Conservation (phyloP, 2,113 vertebrate genomes). For the Prolemur simus region DNA sequence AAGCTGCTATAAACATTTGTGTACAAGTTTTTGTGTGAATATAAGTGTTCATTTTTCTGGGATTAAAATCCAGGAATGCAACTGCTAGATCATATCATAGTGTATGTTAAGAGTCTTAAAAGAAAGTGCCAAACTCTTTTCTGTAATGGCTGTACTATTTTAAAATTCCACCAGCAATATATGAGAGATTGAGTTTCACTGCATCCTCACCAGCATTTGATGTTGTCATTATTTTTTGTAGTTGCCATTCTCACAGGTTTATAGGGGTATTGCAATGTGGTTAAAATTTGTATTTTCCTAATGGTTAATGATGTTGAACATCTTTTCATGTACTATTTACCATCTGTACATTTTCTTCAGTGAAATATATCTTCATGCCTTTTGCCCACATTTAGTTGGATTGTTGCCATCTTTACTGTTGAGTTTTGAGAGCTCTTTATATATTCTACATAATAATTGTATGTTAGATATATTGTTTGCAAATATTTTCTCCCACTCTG, state of each 20-base stretch:
- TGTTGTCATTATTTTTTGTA: not conserved
- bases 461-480: not conserved
- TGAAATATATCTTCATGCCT: not conserved
- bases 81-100: not conserved
- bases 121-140: not conserved
- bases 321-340: not conserved
- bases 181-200: not conserved
- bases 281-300: not conserved
- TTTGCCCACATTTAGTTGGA: not conserved
- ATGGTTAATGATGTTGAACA: not conserved
- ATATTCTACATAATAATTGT: not conserved
- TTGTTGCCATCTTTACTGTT: not conserved
- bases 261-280: not conserved
- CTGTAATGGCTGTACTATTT: not conserved
- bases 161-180: not conserved
- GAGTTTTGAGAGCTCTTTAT: conserved; percentile 1
- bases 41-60: not conserved
- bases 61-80: not conserved
- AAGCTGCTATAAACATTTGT: not conserved
- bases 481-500: not conserved
- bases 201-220: not conserved
- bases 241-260: not conserved
- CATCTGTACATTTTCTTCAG: not conserved
- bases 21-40: not conserved
- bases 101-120: not conserved